Evolutionary conservation across 2,797 vertebrate species (phyloP).

Genomic region (Tapera naevia): DNA sequence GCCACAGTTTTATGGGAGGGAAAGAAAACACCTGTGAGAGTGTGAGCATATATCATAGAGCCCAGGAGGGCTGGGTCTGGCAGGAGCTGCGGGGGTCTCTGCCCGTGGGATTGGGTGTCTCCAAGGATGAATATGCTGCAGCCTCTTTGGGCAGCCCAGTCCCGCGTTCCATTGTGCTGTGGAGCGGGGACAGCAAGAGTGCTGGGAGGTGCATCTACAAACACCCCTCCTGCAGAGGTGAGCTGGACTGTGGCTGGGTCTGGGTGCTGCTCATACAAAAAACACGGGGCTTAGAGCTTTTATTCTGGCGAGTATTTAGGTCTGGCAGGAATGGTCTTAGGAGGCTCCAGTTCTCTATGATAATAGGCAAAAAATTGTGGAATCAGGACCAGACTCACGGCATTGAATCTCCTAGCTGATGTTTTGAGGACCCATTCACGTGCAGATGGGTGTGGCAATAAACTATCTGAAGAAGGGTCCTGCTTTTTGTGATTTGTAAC

Average conservation of each 20-base stretch:
- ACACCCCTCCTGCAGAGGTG: background rate
- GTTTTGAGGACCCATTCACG: fast-evolving
- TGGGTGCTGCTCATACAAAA: background rate
- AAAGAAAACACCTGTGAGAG: background rate
- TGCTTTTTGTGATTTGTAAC: background rate
- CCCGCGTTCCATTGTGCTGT: fast-evolving
- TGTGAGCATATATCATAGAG: too few species aligned
- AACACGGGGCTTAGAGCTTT: fast-evolving
- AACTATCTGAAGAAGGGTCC: background rate
- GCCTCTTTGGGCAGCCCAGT: background rate
- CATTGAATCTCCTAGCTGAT: background rate
- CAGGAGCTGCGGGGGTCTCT: background rate
- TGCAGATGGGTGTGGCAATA: too few species aligned
- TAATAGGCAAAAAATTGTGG: background rate
- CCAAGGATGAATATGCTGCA: background rate
- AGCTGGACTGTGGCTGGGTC: too few species aligned
- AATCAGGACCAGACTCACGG: too few species aligned
- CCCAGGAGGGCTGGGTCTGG: background rate
- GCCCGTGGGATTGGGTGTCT: background rate
- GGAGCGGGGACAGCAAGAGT: fast-evolving
- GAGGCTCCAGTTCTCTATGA: background rate
- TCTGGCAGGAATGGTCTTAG: background rate
- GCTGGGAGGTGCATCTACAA: background rate
- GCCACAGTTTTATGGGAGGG: too few species aligned
- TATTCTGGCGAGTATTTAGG: background rate